A percentile compares a stretch with the other conserved stretches of the same genome.
Evolutionary conservation across 2,797 vertebrate genomes (phyloP).

Genomic region (Sebastes itinus): DNA sequence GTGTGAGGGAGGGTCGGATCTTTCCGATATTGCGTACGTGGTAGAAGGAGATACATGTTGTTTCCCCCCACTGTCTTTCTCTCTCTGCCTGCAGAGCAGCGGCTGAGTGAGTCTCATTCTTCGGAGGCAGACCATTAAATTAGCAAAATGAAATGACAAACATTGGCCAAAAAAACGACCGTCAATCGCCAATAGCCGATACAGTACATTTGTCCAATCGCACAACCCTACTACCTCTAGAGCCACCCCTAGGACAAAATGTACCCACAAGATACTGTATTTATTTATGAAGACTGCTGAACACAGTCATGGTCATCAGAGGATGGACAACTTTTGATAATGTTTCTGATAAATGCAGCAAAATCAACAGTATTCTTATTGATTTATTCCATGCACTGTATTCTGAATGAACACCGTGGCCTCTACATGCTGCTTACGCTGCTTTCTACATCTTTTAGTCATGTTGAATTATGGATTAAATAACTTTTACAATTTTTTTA

Average conservation of each 20-base stretch:
- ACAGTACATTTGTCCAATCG: no score
- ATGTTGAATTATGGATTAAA: background rate
- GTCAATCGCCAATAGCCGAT: no score
- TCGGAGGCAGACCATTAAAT: background rate
- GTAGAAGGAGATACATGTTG: no score
- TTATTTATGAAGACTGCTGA: background rate
- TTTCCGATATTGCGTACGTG: no score
- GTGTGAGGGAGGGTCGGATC: no score
- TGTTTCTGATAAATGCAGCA: background rate
- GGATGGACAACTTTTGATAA: background rate
- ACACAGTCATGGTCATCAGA: background rate
- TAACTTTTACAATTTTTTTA: background rate
- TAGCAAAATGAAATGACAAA: background rate
- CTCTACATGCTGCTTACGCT: background rate
- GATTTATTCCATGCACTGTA: background rate
- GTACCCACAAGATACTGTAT: background rate
- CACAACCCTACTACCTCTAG: background rate
- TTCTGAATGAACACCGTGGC: background rate
- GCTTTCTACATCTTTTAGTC: no score
- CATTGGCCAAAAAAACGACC: background rate
- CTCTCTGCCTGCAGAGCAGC: no score
- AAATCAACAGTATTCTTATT: background rate
- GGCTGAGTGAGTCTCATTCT: no score
- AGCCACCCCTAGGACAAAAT: background rate
- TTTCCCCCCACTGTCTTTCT: no score